Percentiles rank a stretch among this genome's conserved stretches.
Conservation (phyloP, 2,113 vertebrate genomes). For the Ciconia maguari region DNA sequence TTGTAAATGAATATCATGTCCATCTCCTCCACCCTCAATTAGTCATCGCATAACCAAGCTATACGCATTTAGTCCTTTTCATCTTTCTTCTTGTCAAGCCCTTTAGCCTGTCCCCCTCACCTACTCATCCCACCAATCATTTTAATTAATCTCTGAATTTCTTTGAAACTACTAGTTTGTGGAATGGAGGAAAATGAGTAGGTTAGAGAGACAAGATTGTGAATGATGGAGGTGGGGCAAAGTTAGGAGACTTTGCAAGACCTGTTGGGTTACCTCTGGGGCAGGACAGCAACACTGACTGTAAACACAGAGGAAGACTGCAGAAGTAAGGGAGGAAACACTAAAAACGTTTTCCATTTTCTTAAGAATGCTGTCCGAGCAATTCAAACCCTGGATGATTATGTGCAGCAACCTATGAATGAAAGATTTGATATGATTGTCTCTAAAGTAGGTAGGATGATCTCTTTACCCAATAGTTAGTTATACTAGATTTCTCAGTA, state of each 20-base stretch:
- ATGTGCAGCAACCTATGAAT: background rate
- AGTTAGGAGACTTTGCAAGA: constrained; percentile 54
- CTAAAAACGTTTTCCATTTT: constrained; percentile 4
- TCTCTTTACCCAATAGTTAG: background rate
- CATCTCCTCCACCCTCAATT: constrained; percentile 68
- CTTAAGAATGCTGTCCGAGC: background rate
- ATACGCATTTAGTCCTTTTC: constrained; percentile 48
- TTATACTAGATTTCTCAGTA: background rate
- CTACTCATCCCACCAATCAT: constrained; percentile 65
- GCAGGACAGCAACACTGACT: constrained; percentile 9
- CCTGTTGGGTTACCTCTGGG: constrained; percentile 43
- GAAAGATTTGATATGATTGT: background rate
- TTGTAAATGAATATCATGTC: constrained; percentile 62
- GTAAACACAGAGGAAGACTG: constrained; percentile 24
- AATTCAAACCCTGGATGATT: background rate
- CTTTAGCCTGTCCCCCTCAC: constrained; percentile 61
- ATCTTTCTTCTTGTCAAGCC: constrained; percentile 67
- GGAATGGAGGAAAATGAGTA: constrained; percentile 67
- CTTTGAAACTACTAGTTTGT: constrained; percentile 67
- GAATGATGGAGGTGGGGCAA: constrained; percentile 55
- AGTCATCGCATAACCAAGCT: constrained; percentile 62
- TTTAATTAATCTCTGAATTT: constrained; percentile 69
- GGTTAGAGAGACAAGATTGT: constrained; percentile 58
- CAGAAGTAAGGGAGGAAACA: constrained; percentile 37
- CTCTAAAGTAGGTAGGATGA: background rate